These are phyloP conservation scores for Chrosomus eos DNA, from an alignment of 2,797 vertebrate genomes.

Conservation along the genomic window DNA sequence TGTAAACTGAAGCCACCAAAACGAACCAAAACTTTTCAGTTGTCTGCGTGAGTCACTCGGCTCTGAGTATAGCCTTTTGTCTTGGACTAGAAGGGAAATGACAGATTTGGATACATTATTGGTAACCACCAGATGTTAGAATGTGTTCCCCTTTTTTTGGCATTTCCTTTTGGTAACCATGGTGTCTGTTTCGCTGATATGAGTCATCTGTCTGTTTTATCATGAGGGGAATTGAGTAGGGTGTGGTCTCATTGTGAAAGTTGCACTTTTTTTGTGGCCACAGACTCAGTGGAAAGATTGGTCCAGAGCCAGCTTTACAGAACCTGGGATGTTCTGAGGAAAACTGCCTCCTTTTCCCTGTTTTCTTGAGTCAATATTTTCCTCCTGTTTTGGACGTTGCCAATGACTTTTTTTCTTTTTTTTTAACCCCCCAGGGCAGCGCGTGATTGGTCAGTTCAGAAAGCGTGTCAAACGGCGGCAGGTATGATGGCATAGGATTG, in stretches of 20 bases:
- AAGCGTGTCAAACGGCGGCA: slow-evolving; percentile 65
- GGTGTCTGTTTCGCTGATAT: background rate
- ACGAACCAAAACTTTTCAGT: background rate
- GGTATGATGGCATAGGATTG: slow-evolving; percentile 77
- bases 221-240: slow-evolving; percentile 23
- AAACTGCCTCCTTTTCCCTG: slow-evolving; percentile 12
- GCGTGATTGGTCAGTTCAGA: slow-evolving; percentile 30
- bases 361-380: slow-evolving; percentile 50
- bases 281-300: background rate
- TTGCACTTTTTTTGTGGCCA: background rate
- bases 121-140: slow-evolving; percentile 23
- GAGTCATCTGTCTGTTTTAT: slow-evolving; percentile 28
- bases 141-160: slow-evolving; percentile 19
- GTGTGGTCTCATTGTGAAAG: slow-evolving; percentile 20
- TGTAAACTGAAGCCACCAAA: background rate
- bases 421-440: slow-evolving; percentile 3
- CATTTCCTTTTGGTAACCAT: slow-evolving; percentile 35
- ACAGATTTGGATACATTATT: slow-evolving; percentile 18
- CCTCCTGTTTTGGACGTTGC: slow-evolving; percentile 43
- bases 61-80: slow-evolving; percentile 16
- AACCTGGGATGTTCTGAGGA: slow-evolving; percentile 6
- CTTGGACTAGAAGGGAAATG: slow-evolving; percentile 12
- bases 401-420: background rate
- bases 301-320: background rate
- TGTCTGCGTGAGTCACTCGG: background rate